phyloP scores from a whole-genome alignment of 2,888 invertebrate species.

The Athripsodes cinereus region DNA sequence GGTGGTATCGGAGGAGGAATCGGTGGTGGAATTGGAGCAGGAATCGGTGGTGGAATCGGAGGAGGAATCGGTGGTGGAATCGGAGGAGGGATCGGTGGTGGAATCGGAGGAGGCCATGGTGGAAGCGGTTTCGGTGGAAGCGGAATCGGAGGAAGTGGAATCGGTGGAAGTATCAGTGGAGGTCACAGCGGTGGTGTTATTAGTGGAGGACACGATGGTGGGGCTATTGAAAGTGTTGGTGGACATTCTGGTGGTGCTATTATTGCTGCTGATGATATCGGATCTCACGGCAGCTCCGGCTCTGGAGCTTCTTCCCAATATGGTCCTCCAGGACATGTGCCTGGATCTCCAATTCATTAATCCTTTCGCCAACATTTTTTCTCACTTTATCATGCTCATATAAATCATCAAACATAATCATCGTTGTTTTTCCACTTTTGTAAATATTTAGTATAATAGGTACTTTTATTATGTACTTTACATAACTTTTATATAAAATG shows the following conservation, averaged over 20 bases:
- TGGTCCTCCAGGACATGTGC: constrained; percentile 48
- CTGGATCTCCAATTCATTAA: constrained; percentile 43
- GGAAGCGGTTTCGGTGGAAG: constrained; percentile 32
- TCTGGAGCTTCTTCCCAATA: constrained; percentile 46
- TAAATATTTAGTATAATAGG: constrained; percentile 8
- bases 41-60: constrained; percentile 31
- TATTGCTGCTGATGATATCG: constrained; percentile 30
- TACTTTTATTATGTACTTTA: constrained; percentile 5
- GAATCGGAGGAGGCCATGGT: constrained; percentile 31
- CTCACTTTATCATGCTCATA: neutral
- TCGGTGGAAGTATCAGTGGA: constrained; percentile 31
- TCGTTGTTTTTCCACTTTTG: constrained; percentile 1
- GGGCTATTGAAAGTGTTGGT: constrained; percentile 25
- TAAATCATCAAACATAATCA: neutral
- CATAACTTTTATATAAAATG: constrained; percentile 7
- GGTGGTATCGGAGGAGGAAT: constrained; percentile 33
- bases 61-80: constrained; percentile 32
- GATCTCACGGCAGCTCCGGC: constrained; percentile 38
- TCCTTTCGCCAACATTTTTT: neutral
- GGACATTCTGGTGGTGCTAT: constrained; percentile 32
- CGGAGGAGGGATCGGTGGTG: constrained; percentile 26
- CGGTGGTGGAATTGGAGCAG: constrained; percentile 31
- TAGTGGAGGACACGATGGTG: constrained; percentile 31
- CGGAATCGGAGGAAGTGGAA: constrained; percentile 30
- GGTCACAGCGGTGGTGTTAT: constrained; percentile 31